Evolutionary conservation across 1,140 invertebrate genomes (phyloP).

Genomic region (Lepidurus apus): DNA sequence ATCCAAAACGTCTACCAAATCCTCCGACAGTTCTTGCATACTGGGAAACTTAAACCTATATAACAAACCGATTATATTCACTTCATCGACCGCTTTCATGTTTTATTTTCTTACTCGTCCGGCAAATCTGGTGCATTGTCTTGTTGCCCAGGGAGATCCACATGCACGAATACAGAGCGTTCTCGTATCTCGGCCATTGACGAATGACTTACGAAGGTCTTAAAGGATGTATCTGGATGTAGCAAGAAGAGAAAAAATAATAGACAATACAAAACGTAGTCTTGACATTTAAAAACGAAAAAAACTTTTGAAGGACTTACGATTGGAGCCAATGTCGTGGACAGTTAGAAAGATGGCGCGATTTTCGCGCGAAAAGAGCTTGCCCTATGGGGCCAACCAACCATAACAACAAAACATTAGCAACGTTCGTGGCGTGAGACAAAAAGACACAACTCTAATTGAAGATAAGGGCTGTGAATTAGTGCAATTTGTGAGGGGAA

Average conservation of each 20-base stretch:
- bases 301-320: conserved; percentile 55
- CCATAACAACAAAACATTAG: not conserved
- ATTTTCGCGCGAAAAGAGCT: not conserved
- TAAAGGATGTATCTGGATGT: conserved; percentile 68
- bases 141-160: conserved; percentile 83
- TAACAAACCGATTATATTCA: conserved; percentile 36
- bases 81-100: not conserved
- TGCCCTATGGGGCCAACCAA: not conserved
- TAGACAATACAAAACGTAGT: not conserved
- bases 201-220: conserved; percentile 69
- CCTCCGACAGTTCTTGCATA: conserved; percentile 75
- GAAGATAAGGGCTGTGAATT: not conserved
- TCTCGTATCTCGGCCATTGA: conserved; percentile 79
- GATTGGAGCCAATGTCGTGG: conserved; percentile 83
- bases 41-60: conserved; percentile 71
- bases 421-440: not conserved
- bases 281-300: conserved; percentile 1
- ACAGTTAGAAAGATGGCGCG: conserved; percentile 72
- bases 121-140: conserved; percentile 66
- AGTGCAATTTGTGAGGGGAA: not conserved
- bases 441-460: conserved; percentile 6
- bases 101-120: conserved; percentile 53
- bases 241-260: conserved; percentile 37
- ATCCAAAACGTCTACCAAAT: conserved; percentile 72
- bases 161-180: conserved; percentile 78